Evolutionary conservation across 1,140 invertebrate genomes (phyloP), one percentile per base, ranked within the genome.

Genomic region (Drosophila insularis): DNA sequence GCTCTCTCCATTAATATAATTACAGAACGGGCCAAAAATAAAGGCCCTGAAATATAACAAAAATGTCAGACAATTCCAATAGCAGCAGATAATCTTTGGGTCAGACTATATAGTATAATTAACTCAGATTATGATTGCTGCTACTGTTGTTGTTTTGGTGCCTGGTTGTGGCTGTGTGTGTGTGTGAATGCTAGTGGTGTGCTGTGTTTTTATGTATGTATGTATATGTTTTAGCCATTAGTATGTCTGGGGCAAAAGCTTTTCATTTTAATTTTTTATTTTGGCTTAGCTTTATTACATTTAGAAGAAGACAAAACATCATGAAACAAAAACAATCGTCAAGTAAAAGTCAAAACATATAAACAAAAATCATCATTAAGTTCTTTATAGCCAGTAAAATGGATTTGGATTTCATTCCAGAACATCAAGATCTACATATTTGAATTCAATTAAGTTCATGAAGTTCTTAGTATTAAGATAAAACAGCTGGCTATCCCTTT

Each of bases 31-130:
- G 43, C 17, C 43, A 50, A 50, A 46, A 46, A 46, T n/a, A n/a
- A 46, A 46, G 43, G n/a, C 43, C n/a, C 7, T 8, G 8, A 21
- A 50, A 50, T 17, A 50, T 3, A 50, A 19, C 17, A 50, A 50
- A 19, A 50, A 50, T 50, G 17, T 50, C 43, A 50, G 43, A 50
- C 43, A 50, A 50, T 50, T 50, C 43, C 17, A 50, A 50, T 50
- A 50, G 43, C 43, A 21, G 43, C 43, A 50, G 43, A 50, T 50
- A 50, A 50, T 50, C 43, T 50, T 19, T 50, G 43, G 43, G 43
- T 50, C 43, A 32, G 27, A 32, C 23, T 58, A 19, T 58, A 58
- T 58, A 58, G 55, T 58, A 58, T 58, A 58, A 58, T 58, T 58
- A 58, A 58, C 55, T 58, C 14, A 35, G 55, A 58, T 58, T 58